Evolutionary conservation across 2,113 vertebrate species (phyloP).

Genomic region (Elanoides forficatus): DNA sequence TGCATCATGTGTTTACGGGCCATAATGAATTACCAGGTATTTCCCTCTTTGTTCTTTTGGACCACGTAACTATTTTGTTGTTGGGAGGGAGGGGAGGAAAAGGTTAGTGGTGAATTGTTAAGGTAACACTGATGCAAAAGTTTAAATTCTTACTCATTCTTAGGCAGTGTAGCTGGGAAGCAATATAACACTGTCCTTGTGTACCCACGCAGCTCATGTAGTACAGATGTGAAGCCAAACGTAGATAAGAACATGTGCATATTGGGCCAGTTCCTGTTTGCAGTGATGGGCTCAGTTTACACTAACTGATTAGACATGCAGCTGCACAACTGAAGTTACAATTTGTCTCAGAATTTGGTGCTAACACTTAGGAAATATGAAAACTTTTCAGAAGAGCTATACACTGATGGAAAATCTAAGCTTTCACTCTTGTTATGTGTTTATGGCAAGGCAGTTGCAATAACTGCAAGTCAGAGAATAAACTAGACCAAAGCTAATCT

Average conservation of each 20-base stretch:
- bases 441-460: not conserved
- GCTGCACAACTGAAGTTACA: not conserved
- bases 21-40: constrained; percentile 99
- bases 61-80: accelerated
- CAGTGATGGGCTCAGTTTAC: not conserved
- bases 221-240: not conserved
- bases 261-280: not conserved
- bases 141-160: not conserved
- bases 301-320: not conserved
- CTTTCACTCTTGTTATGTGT: not conserved
- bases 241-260: too few species aligned
- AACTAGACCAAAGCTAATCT: not conserved
- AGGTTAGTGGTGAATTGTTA: not conserved
- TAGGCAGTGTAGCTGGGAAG: not conserved
- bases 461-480: not conserved
- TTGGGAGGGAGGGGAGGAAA: not conserved
- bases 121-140: accelerated
- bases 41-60: not conserved
- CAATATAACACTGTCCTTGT: accelerated
- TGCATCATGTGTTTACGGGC: constrained; percentile 97
- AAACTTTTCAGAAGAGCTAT: not conserved
- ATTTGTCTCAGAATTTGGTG: not conserved
- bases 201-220: not conserved
- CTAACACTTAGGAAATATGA: accelerated
- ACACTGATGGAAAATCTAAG: not conserved